Base-by-base conservation (phyloP, 2,797 vertebrate species). In the Falco biarmicus region DNA sequence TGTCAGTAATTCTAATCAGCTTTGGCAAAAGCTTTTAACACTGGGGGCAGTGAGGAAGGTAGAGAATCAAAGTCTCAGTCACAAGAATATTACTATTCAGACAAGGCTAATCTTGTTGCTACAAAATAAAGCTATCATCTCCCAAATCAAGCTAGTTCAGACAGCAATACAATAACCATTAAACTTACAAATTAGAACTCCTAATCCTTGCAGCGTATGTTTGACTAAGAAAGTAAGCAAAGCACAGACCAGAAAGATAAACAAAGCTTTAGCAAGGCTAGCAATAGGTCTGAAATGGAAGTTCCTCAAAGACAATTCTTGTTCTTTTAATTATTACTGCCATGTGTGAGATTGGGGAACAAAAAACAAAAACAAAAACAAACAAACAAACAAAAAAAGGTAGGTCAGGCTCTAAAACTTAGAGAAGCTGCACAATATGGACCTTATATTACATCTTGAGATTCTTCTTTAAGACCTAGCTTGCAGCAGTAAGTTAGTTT, bases 21-120 rank as follows among this genome's bases (percentile, higher is more conserved):
- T 87, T 78, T 69, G 39, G 50, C 39, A 91, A 94, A 94, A 88
- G 43, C 26, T 85, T 94, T 89, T 75, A 75, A 81, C 32, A 84
- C 18, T 68, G 2, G 3, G 41, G 77, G 28, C 53, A 69, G 34
- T 8, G 14, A 87, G 21, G 37, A 89, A 85, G 24, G 57, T 61
- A 54, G 29, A 84, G 21, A 95, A 70, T 41, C 75, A 93, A 89
- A 90, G 81, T 50, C 70, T 82, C 34, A 25, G 26, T 43, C 85
- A 91, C 65, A 84, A 95, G 51, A 95, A 81, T 48, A 82, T 64
- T 63, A 50, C 22, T 60, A 74, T 79, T 90, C 51, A 83, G 74
- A 74, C 15, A 61, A 75, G 25, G 41, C 15, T 71, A 93, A 84
- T 37, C 37, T 84, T 73, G 74, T 22, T 78, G 47, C n/a, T 92